Evolutionary conservation across 2,113 vertebrate genomes (phyloP), one percentile per base, ranked within the genome.

Genomic region (Pomatostomus ruficeps): DNA sequence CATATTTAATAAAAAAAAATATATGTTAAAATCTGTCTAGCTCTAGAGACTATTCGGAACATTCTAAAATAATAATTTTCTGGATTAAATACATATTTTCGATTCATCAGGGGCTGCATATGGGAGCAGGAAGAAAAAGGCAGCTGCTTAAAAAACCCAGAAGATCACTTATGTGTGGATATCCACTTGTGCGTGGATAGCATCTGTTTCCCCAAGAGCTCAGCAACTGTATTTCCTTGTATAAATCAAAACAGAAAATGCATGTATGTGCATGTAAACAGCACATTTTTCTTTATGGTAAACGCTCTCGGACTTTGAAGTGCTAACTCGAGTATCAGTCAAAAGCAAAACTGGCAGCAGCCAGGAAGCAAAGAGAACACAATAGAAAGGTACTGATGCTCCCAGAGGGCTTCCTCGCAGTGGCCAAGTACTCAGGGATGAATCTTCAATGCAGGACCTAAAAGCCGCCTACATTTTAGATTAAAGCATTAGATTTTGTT

Each of bases 1-100:
- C 99, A 99, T 99, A 99, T 99, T 99, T 99, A 99, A 99, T 99
- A 99, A 98, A 98, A 98, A 98, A 98, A 98, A 97, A 98, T 97
- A 98, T 97, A 98, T 98, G 98, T 99, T 98, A 98, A 98, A 97
- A 98, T 96, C 76, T 91, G 88, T 93, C 91, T 76, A 95, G 82
- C 79, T 97, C 87, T 95, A 86, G 74, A 96, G 96, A 96, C 93
- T 97, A 93, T 91, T 98, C 91, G 2, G 43, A 70, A 54, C 66
- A 77, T 79, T 81, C 55, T 63, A 81, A 84, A 79, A 61, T 54
- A 65, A 59, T 75, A 71, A 36, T 84, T 75, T 45, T 31, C n/a
- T 55, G 45, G 49, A n/a, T 63, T 40, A 81, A 93, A 46, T 78
- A 36, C 14, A 6, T 51, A 57, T 62, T 79, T 86, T 83, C 57